A percentile compares a stretch with the other conserved stretches of the same genome.
These are phyloP conservation scores for Anguilla rostrata DNA, from an alignment of 2,113 vertebrate genomes.

Conservation along the genomic window DNA sequence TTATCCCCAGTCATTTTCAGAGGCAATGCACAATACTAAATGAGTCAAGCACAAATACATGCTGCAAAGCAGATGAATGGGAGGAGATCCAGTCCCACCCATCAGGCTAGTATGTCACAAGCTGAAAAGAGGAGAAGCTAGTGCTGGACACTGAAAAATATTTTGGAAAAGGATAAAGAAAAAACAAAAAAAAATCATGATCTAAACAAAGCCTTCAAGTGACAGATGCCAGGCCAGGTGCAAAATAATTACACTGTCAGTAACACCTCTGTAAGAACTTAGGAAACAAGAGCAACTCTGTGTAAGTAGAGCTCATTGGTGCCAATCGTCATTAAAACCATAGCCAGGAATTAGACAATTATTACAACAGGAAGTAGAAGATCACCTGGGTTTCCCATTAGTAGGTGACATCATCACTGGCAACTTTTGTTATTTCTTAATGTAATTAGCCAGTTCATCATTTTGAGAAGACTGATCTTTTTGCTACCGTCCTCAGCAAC, in stretches of 20 bases:
- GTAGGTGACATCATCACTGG: slow-evolving; percentile 23
- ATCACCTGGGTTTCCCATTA: slow-evolving; percentile 28
- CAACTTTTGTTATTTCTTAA: neutral
- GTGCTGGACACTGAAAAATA: no score
- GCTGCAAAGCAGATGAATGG: slow-evolving; percentile 18
- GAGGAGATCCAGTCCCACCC: neutral
- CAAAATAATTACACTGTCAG: slow-evolving; percentile 31
- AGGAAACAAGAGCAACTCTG: slow-evolving; percentile 1
- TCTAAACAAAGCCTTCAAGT: neutral
- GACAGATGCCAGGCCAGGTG: slow-evolving; percentile 10
- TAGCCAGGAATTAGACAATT: slow-evolving; percentile 21
- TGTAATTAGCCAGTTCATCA: slow-evolving; percentile 10
- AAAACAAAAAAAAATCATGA: neutral
- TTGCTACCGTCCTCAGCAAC: neutral
- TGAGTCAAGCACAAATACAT: neutral
- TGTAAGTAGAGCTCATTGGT: slow-evolving; percentile 20
- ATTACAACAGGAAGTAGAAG: slow-evolving; percentile 25
- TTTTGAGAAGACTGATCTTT: neutral
- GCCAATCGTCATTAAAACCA: slow-evolving; percentile 26
- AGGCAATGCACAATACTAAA: neutral
- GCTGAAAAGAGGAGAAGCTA: neutral
- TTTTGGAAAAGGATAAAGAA: neutral
- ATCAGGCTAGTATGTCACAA: neutral
- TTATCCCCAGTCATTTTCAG: neutral
- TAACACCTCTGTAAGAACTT: slow-evolving; percentile 2